These are phyloP conservation scores for Montipora cactus DNA, from an alignment of 64 coral and sea anemone species.

Conservation along the genomic window DNA sequence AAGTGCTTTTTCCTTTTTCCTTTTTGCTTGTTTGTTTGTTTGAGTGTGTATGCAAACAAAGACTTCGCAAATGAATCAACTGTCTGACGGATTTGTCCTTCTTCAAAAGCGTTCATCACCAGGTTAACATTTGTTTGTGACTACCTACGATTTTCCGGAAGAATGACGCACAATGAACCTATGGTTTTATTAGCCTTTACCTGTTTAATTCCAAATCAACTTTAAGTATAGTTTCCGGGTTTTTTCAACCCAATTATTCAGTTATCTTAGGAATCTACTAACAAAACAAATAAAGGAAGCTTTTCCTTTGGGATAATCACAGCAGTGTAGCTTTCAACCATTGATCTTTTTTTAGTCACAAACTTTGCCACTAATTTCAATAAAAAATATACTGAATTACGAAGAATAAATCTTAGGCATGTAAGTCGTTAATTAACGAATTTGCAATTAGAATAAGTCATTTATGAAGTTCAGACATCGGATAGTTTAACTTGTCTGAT, in stretches of 20 bases:
- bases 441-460: not conserved
- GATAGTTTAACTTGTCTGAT: not conserved
- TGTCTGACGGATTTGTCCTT: not conserved
- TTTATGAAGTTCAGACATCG: not conserved
- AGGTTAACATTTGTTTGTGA: not conserved
- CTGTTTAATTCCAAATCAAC: not conserved
- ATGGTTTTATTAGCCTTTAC: not conserved
- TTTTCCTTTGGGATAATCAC: not conserved
- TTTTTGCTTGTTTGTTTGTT: not conserved
- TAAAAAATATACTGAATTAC: not conserved
- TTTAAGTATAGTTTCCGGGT: not conserved
- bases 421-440: not conserved
- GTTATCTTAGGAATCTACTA: slow-evolving; percentile 12
- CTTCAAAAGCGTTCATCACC: too few species aligned
- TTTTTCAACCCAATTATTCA: not conserved
- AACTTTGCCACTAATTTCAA: not conserved
- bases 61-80: not conserved
- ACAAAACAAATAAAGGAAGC: not conserved
- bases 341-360: not conserved
- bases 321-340: not conserved
- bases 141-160: not conserved
- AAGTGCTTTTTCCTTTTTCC: not conserved
- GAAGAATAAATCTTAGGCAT: not conserved
- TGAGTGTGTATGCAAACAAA: not conserved
- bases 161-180: not conserved